Evolutionary conservation across 2,113 vertebrate species (phyloP).

Genomic region (Puntigrus tetrazona): DNA sequence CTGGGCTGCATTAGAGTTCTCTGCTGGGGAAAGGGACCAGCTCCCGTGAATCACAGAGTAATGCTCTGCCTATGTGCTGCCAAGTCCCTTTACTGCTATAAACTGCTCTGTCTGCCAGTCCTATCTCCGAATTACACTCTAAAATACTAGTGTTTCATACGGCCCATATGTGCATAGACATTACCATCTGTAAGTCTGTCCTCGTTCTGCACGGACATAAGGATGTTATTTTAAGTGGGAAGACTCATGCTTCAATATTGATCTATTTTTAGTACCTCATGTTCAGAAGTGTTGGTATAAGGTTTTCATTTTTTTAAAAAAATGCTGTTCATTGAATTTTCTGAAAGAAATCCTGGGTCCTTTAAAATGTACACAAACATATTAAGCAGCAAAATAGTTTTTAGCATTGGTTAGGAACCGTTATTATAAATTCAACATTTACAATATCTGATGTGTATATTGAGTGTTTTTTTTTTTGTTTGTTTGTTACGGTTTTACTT

Average conservation of each 20-base stretch:
- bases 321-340: too few relatives aligned
- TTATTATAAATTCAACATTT: too few relatives aligned
- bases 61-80: conserved; percentile 38
- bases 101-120: conserved; percentile 14
- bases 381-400: too few relatives aligned
- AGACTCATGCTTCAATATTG: not conserved
- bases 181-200: conserved; percentile 20
- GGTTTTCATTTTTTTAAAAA: too few relatives aligned
- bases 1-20: conserved; percentile 11
- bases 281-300: too few relatives aligned
- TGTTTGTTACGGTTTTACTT: too few relatives aligned
- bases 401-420: too few relatives aligned
- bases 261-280: not conserved
- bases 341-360: too few relatives aligned
- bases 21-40: not conserved
- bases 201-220: not conserved
- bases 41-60: conserved; percentile 39
- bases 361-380: too few relatives aligned
- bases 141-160: conserved; percentile 16
- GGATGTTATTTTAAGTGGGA: not conserved
- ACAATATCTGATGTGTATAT: too few relatives aligned
- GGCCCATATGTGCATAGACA: conserved; percentile 42
- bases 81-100: conserved; percentile 60
- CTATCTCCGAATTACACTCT: conserved; percentile 32
- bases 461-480: not conserved